Conservation (phyloP, 2,797 vertebrate genomes). For the Decapterus maruadsi region DNA sequence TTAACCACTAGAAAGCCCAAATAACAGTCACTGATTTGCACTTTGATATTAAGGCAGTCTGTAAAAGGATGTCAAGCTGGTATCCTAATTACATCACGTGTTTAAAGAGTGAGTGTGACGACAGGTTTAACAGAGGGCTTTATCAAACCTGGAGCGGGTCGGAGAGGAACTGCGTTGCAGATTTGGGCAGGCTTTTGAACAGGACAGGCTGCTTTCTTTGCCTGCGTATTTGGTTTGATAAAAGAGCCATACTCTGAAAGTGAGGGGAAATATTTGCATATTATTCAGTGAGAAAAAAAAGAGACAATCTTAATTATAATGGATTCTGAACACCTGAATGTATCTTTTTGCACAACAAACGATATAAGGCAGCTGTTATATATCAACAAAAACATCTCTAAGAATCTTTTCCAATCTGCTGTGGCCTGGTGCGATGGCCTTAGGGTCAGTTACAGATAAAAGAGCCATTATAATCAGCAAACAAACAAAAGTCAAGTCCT, state of each 20-base stretch:
- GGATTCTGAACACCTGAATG: background rate
- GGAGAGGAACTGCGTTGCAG: constrained; percentile 39
- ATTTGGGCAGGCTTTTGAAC: constrained; percentile 46
- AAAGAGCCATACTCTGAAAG: constrained; percentile 57
- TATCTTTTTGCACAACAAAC: constrained; percentile 12
- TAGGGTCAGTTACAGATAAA: constrained; percentile 60
- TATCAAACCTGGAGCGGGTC: constrained; percentile 65
- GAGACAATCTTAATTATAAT: background rate
- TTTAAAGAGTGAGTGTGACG: constrained; percentile 5
- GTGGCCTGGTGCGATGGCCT: constrained; percentile 34
- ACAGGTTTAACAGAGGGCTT: constrained; percentile 1
- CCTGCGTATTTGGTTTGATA: constrained; percentile 51
- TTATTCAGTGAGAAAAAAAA: constrained; percentile 3
- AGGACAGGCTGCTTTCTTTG: constrained; percentile 45
- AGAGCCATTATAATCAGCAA: constrained; percentile 63
- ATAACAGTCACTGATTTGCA: background rate
- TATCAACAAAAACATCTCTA: constrained; percentile 9
- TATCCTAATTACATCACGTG: constrained; percentile 4
- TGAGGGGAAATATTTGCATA: background rate
- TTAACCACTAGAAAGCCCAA: constrained; percentile 66
- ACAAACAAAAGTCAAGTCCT: constrained; percentile 1
- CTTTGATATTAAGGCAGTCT: background rate
- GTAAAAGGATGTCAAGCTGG: background rate
- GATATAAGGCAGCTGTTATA: background rate
- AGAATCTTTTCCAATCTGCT: constrained; percentile 13